Conservation (phyloP, 2,113 vertebrate genomes). For the Aphyosemion australe region DNA sequence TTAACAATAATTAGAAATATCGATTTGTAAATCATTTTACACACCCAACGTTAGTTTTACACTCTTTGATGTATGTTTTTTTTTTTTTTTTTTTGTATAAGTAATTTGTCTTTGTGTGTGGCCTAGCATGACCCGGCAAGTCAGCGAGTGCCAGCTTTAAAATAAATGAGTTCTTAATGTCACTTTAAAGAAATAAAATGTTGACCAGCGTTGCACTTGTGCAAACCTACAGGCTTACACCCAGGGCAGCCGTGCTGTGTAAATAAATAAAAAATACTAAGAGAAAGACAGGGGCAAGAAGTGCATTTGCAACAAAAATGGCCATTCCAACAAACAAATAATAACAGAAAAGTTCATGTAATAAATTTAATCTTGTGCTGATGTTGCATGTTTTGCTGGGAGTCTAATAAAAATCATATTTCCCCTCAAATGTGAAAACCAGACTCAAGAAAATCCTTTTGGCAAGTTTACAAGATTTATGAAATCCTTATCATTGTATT, state of each 20-base stretch:
- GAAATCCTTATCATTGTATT: too few species aligned
- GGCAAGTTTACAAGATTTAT: too few species aligned
- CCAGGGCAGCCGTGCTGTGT: not conserved
- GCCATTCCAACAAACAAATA: too few species aligned
- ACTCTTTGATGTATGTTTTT: slow-evolving; percentile 9
- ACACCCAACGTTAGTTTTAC: not conserved
- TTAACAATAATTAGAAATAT: slow-evolving; percentile 8
- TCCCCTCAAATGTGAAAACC: too few species aligned
- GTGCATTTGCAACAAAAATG: too few species aligned
- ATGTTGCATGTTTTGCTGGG: too few species aligned
- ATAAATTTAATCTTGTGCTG: not conserved
- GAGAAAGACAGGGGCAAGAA: too few species aligned
- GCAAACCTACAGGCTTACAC: slow-evolving; percentile 20
- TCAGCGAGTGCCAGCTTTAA: slow-evolving; percentile 25
- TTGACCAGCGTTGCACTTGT: slow-evolving; percentile 31
- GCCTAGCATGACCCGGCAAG: slow-evolving; percentile 38
- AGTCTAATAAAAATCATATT: too few species aligned
- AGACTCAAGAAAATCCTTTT: too few species aligned
- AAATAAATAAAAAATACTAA: too few species aligned
- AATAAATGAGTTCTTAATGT: slow-evolving; percentile 45
- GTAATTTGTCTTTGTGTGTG: slow-evolving; percentile 50
- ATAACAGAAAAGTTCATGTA: not conserved
- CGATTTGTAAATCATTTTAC: slow-evolving; percentile 2
- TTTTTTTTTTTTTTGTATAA: too few species aligned
- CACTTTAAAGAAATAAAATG: slow-evolving; percentile 20